These are phyloP conservation scores for Eulemur macaco DNA, from an alignment of 2,113 vertebrate species.

Conservation along the genomic window DNA sequence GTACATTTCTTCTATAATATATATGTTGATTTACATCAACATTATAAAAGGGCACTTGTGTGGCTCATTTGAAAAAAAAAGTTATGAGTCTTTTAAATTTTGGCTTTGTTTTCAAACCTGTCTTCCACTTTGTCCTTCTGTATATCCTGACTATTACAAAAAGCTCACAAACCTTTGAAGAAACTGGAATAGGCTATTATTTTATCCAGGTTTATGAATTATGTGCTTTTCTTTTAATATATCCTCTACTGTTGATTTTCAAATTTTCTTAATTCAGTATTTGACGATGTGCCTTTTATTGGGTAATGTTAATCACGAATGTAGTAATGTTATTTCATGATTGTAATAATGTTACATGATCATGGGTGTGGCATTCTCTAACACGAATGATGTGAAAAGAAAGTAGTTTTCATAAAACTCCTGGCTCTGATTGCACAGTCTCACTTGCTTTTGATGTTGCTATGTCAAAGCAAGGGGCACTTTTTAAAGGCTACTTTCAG, in stretches of 20 bases:
- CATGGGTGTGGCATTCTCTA: conserved; percentile 73
- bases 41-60: conserved; percentile 20
- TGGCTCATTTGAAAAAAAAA: conserved; percentile 27
- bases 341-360: conserved; percentile 70
- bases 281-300: conserved; percentile 87
- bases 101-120: conserved; percentile 74
- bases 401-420: conserved; percentile 80
- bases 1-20: conserved; percentile 11
- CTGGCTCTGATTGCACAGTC: conserved; percentile 85
- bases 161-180: conserved; percentile 71
- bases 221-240: conserved; percentile 74
- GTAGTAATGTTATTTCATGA: conserved; percentile 78
- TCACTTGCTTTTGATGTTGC: conserved; percentile 78
- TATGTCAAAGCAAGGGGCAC: conserved; percentile 83
- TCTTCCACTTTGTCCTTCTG: conserved; percentile 68
- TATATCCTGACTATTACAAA: conserved; percentile 46
- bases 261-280: conserved; percentile 79
- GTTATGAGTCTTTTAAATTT: not conserved
- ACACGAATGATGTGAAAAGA: conserved; percentile 78
- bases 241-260: conserved; percentile 70
- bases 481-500: conserved; percentile 83
- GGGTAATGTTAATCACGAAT: conserved; percentile 82
- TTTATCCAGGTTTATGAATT: conserved; percentile 73
- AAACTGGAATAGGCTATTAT: conserved; percentile 71
- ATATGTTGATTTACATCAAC: conserved; percentile 28